These are phyloP conservation scores for Macrostomum lignano DNA, from an alignment of 1,140 invertebrate genomes.

Conservation along the genomic window DNA sequence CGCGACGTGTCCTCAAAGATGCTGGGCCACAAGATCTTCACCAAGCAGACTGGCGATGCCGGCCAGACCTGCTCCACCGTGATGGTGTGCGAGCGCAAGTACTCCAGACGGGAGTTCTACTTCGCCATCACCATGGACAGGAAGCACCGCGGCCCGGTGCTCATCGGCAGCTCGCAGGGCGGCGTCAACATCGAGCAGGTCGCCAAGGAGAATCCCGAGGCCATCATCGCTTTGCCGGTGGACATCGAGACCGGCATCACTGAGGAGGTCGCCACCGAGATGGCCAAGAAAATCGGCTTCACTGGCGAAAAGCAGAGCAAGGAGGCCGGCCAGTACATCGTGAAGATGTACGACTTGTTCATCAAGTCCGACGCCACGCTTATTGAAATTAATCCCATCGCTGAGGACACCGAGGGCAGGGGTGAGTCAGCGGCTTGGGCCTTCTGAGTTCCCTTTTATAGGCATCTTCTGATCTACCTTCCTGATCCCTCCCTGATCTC, in stretches of 20 bases:
- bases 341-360: slow-evolving; percentile 35
- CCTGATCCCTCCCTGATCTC: too few species aligned
- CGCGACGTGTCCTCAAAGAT: slow-evolving; percentile 53
- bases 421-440: slow-evolving; percentile 31
- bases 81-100: slow-evolving; percentile 76
- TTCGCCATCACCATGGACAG: slow-evolving; percentile 88
- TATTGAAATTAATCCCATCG: slow-evolving; percentile 82
- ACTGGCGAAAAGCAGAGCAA: slow-evolving; percentile 29
- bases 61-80: slow-evolving; percentile 70
- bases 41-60: slow-evolving; percentile 74
- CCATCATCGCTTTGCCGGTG: slow-evolving; percentile 59
- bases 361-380: slow-evolving; percentile 61
- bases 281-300: slow-evolving; percentile 54
- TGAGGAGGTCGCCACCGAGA: slow-evolving; percentile 40
- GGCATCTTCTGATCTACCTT: too few species aligned
- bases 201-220: slow-evolving; percentile 58
- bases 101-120: slow-evolving; percentile 72
- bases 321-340: slow-evolving; percentile 9
- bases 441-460: too few species aligned
- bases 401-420: slow-evolving; percentile 49
- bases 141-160: slow-evolving; percentile 65
- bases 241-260: slow-evolving; percentile 50
- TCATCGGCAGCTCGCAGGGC: slow-evolving; percentile 75
- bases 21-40: slow-evolving; percentile 62
- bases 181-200: slow-evolving; percentile 91